These are phyloP conservation scores for Hormiphora californensis DNA, from an alignment of 37 sponge, comb jelly and placozoan species.

Conservation along the genomic window DNA sequence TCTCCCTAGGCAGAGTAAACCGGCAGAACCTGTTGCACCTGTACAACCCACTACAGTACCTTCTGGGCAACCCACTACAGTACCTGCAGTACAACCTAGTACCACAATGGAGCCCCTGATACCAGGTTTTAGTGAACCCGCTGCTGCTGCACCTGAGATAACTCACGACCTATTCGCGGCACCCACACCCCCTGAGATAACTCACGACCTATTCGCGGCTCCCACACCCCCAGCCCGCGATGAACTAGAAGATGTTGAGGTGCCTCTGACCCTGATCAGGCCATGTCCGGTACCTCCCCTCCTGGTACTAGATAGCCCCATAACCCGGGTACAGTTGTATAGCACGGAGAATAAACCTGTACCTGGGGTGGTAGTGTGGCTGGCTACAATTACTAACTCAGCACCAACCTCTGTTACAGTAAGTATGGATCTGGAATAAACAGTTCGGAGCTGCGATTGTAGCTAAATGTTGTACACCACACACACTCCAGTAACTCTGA, in stretches of 20 bases:
- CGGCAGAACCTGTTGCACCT: too few species aligned
- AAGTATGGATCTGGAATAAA: too few species aligned
- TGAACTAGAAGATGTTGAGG: background rate
- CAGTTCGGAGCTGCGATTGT: too few species aligned
- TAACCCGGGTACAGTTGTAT: background rate
- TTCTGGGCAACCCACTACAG: too few species aligned
- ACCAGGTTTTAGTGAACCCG: too few species aligned
- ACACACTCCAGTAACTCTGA: too few species aligned
- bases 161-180: background rate
- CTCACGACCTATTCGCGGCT: background rate
- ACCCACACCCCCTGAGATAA: background rate
- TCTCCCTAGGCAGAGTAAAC: too few species aligned
- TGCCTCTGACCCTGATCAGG: conserved; percentile 27
- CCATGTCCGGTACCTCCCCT: background rate
- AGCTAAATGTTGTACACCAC: too few species aligned
- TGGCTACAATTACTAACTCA: background rate
- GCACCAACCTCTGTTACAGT: background rate
- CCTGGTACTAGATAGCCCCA: background rate
- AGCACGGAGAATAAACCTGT: conserved; percentile 9
- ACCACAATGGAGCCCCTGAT: too few species aligned
- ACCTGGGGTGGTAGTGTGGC: background rate
- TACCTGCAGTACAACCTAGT: too few species aligned
- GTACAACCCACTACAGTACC: too few species aligned
- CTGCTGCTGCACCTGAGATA: background rate
- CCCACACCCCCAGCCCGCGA: background rate